Base-by-base conservation (phyloP, 2,797 vertebrate genomes). In the Myotis findleyi region DNA sequence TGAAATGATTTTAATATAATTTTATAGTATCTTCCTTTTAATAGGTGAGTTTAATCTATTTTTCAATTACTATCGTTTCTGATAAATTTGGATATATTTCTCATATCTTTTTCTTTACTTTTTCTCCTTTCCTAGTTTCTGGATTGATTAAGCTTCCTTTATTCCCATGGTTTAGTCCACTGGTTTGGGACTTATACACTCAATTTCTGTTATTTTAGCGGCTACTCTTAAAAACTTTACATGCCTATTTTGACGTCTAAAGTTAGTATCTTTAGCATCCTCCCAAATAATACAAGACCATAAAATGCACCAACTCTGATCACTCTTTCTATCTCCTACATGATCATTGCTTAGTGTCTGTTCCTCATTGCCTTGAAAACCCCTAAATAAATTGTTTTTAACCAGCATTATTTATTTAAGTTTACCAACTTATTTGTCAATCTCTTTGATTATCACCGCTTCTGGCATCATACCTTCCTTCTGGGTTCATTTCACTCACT, bases 161-260 rank as follows among this genome's bases (percentile, higher is more conserved):
- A 77, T 64, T 86, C 14, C 17, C 33, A 73, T 93, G 59, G 75
- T 94, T 91, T 88, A 87, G 33, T 93, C 33, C 76, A 53, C 41
- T 73, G 9, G 47, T 36, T 96, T 93, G 64, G 55, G 89, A 95
- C 53, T 81, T 57, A 7, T 11, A 71, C 44, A 62, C 69, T 86
- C 30, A 73, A 71, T 80, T 89, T 44, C 44, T 88, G 3, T 96
- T 87, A 62, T 80, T 92, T 92, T 55, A 66, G 53, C 80, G 47
- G 21, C 41, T 92, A 41, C 38, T 73, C 18, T 82, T 64, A 51
- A 73, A 57, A 25, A 76, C 66, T 92, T 73, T 69, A 89, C 25
- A 41, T 55, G 33, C 17, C 30, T 77, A 18, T 86, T 85, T 84
- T 87, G 72, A 90, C 64, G 12, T 81, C 55, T 59, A 87, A 88